Evolutionary conservation across 2,797 vertebrate genomes (phyloP).

Genomic region (Gymnoscopelus braueri): DNA sequence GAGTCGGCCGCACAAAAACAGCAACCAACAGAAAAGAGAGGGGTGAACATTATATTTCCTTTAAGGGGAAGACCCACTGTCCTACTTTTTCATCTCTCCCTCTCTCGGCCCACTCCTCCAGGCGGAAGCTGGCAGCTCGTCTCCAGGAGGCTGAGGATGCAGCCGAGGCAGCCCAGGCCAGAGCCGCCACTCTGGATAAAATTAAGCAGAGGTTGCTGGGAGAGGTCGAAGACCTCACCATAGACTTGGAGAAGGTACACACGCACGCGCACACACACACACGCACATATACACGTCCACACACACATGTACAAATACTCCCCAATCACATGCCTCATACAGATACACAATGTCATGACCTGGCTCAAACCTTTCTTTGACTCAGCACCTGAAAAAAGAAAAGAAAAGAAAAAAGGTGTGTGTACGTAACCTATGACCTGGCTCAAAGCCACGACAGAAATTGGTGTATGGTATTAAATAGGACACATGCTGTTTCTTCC

Average conservation of each 20-base stretch:
- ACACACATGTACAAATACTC: too few relatives aligned
- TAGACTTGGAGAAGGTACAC: slow-evolving; percentile 77
- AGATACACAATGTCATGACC: too few relatives aligned
- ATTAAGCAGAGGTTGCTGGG: slow-evolving; percentile 82
- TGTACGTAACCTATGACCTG: slow-evolving; percentile 18
- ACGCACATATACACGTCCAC: background rate
- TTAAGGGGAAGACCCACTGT: too few relatives aligned
- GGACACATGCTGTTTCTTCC: too few relatives aligned
- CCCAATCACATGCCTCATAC: too few relatives aligned
- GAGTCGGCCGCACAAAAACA: slow-evolving; percentile 1
- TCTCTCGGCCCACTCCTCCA: slow-evolving; percentile 31
- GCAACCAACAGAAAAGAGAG: too few relatives aligned
- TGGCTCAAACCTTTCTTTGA: too few relatives aligned
- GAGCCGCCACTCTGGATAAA: slow-evolving; percentile 76
- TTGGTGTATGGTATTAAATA: too few relatives aligned
- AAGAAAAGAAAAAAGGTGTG: background rate
- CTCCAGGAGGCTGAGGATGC: slow-evolving; percentile 81
- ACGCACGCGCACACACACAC: background rate
- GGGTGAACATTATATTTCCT: too few relatives aligned
- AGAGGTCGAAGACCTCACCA: slow-evolving; percentile 79
- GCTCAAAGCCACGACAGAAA: too few relatives aligned
- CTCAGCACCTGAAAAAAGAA: too few relatives aligned
- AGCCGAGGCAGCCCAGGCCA: slow-evolving; percentile 71
- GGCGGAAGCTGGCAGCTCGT: slow-evolving; percentile 75
- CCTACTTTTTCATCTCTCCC: background rate